Percentiles rank a stretch among this genome's conserved stretches.
phyloP scores from a whole-genome alignment of 1,140 invertebrate genomes.

The Drosophila willistoni region DNA sequence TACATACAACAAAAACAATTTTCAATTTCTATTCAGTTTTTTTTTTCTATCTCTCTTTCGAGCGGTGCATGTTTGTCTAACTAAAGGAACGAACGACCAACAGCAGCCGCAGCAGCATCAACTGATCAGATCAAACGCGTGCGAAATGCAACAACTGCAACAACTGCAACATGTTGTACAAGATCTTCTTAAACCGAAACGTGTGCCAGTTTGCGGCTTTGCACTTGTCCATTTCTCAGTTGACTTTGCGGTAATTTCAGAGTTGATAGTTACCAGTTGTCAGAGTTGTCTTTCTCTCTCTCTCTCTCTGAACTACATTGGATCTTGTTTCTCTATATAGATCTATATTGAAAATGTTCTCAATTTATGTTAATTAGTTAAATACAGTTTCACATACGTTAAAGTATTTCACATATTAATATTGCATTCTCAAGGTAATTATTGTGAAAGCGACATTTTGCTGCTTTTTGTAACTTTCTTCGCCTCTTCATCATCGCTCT shows the following conservation, averaged over 20 bases:
- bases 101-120: too few relatives aligned
- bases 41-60: conserved; percentile 25
- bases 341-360: conserved; percentile 36
- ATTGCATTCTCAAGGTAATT: conserved; percentile 54
- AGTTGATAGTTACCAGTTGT: conserved; percentile 25
- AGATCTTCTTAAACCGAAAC: conserved; percentile 60
- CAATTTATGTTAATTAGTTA: conserved; percentile 68
- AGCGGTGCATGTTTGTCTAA: conserved; percentile 48
- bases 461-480: conserved; percentile 59
- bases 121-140: conserved; percentile 53
- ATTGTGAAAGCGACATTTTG: conserved; percentile 77
- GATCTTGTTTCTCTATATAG: conserved; percentile 7
- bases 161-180: conserved; percentile 23
- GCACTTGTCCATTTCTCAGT: conserved; percentile 52
- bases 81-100: conserved; percentile 27
- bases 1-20: conserved; percentile 63
- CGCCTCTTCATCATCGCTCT: conserved; percentile 17
- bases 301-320: conserved; percentile 53
- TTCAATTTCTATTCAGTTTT: conserved; percentile 77
- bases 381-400: conserved; percentile 45
- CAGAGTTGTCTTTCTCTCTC: conserved; percentile 1
- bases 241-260: conserved; percentile 76
- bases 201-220: conserved; percentile 77
- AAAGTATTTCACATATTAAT: conserved; percentile 8
- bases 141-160: conserved; percentile 62